Base-by-base conservation (phyloP, 1,140 invertebrate genomes). In the Protaetia brevitarsis region DNA sequence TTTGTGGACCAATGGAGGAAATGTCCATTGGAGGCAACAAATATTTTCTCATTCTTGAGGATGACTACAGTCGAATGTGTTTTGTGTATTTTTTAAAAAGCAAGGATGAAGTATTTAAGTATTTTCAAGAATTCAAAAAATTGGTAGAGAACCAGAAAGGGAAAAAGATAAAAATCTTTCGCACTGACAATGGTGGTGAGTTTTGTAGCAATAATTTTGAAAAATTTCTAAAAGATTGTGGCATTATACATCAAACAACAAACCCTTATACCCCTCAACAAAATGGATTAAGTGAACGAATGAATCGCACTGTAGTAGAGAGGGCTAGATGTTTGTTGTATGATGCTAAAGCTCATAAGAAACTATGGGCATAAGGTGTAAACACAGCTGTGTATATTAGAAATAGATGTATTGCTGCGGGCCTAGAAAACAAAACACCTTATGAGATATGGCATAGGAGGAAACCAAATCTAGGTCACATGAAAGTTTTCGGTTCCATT, bases 401-500 rank as follows among this genome's bases (percentile, higher is more conserved):
- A 64, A 83, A 83, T 70, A 69, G 79, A 56, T 64, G 61, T 31
- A 30, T 69, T 28, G 66, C 59, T 11, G 16, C 62, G 23, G 65
- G 59, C 11, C 31, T 72, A 19, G 29, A 65, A 0, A 30, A 41
- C 26, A 66, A 59, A 64, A 69, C 66, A 34, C 72, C 71, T 37
- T 73, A 66, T 66, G 68, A 73, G 66, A 30, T 66, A 19, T 71
- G 78, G 70, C 69, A 71, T 72, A 75, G 66, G 65, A 68, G 67
- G 80, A 78, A 77, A 78, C 80, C 69, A 66, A 10, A 70, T 65
- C 41, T 83, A 51, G 75, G 75, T 67, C 74, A 83, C 74, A 73
- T 84, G 61, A 79, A 75, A 72, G 72, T 80, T 36, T 83, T 84
- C 77, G 79, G 80, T 57, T 79, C 72, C 13, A 80, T n/a, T n/a